Base-by-base conservation (phyloP, 1,140 invertebrate genomes). In the Drosophila jambulina region DNA sequence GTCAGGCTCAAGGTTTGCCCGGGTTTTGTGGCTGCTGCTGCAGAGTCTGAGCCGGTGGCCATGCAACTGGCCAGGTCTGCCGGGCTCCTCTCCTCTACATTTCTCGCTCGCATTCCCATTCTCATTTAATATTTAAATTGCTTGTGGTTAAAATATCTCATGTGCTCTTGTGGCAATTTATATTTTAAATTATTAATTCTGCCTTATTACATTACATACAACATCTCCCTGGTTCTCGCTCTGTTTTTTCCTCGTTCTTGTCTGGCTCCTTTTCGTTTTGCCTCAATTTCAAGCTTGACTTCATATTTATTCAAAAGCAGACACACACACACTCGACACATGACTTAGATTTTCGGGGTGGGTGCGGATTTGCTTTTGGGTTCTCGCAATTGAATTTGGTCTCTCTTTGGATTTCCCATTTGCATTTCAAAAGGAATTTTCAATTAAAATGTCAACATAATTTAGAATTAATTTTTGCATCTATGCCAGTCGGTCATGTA, bases 61-160 rank as follows among this genome's bases (percentile, higher is more conserved):
- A 57, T 76, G 74, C 74, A 76, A 75, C 74, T 76, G 71, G 46
- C 74, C 49, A 42, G 61, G 45, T 42, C 43, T 68, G 51, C 6
- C 43, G 2, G 45, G 45, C 45, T 46, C 60, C 34, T 46, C 48
- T 43, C 60, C 43, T 42, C 23, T 59, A 40, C 38, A 75, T 76
- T 70, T 46, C 70, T 65, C 69, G 32, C 53, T 54, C 53, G 32
- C 34, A 74, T 76, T 68, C 65, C 81, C 86, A 90, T 70, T 68
- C 60, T 88, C 86, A 90, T 90, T 90, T 90, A 82, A 90, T 90
- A 90, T 90, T 90, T 90, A 90, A 90, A 90, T 90, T 90, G 85
- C 85, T 90, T 90, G 85, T 70, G 85, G 85, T 90, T 90, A 90
- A 90, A 90, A 90, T 90, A 90, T 90, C 81, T 90, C 78, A 88